These are phyloP conservation scores for Drosophila tsacasi DNA, from an alignment of 1,140 invertebrate genomes.

Conservation along the genomic window DNA sequence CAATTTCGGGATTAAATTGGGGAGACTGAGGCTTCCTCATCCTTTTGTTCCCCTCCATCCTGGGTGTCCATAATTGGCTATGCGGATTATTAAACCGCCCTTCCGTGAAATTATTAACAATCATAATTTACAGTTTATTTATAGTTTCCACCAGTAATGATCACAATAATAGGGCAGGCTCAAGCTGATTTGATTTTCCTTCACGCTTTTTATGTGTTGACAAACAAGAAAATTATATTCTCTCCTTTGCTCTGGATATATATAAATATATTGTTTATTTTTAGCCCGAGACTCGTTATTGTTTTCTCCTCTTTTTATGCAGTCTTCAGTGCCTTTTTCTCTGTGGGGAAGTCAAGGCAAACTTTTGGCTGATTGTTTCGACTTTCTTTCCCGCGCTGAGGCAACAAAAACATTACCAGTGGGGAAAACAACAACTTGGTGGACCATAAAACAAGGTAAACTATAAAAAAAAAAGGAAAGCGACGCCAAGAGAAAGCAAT, in stretches of 20 bases:
- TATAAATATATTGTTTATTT: conserved; percentile 2
- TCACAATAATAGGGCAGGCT: background rate
- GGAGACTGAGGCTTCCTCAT: background rate
- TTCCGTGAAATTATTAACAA: background rate
- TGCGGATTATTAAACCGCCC: background rate
- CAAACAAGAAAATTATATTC: conserved; percentile 26
- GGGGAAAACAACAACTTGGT: conserved; percentile 58
- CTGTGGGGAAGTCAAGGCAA: conserved; percentile 39
- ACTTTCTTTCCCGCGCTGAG: conserved; percentile 22
- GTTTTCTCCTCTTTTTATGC: conserved; percentile 6
- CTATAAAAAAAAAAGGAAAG: conserved; percentile 55
- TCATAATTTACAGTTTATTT: background rate
- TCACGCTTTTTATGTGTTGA: background rate
- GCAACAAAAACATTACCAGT: conserved; percentile 16
- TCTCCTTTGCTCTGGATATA: background rate
- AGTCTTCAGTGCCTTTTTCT: conserved; percentile 1
- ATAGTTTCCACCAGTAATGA: background rate
- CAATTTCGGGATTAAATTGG: background rate
- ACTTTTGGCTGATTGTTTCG: conserved; percentile 62
- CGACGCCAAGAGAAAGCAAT: conserved; percentile 65
- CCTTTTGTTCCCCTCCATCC: background rate
- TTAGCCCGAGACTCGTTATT: conserved; percentile 1
- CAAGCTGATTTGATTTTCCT: background rate
- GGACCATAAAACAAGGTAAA: conserved; percentile 71
- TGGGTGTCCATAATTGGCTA: background rate